Conservation (phyloP, 2,113 vertebrate species). For the Pelobates fuscus region DNA sequence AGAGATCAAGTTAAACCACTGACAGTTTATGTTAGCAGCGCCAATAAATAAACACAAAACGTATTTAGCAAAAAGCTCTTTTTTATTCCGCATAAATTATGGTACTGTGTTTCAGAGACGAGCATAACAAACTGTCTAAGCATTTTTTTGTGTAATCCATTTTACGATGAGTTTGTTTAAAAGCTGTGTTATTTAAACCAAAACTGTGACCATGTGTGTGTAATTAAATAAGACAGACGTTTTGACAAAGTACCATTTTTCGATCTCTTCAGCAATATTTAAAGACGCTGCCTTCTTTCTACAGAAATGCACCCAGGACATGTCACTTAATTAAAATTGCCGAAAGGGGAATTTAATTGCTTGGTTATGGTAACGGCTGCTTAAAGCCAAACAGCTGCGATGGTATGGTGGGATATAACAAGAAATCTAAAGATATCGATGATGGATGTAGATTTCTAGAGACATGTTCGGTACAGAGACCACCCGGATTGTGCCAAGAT, state of each 20-base stretch:
- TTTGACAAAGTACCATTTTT: constrained; percentile 26
- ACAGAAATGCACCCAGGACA: constrained; percentile 59
- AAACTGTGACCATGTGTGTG: constrained; percentile 9
- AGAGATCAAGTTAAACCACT: constrained; percentile 12
- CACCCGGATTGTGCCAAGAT: too few species aligned
- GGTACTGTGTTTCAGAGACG: neutral
- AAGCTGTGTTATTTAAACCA: neutral
- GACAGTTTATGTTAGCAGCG: neutral
- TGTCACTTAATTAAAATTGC: constrained; percentile 67
- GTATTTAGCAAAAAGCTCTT: neutral
- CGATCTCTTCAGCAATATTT: constrained; percentile 59
- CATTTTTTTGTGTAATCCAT: neutral
- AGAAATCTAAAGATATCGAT: constrained; percentile 51
- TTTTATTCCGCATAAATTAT: neutral
- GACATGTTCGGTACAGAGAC: too few species aligned
- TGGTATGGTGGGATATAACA: constrained; percentile 50
- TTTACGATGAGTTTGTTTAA: constrained; percentile 6
- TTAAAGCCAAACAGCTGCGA: constrained; percentile 79
- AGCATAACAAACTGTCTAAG: neutral
- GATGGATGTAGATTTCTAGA: constrained; percentile 60
- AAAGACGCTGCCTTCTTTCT: constrained; percentile 70
- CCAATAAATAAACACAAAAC: constrained; percentile 11
- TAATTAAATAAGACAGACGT: constrained; percentile 50
- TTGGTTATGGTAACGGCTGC: constrained; percentile 56
- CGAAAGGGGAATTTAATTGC: constrained; percentile 71